Evolutionary conservation across 1,140 invertebrate genomes (phyloP).

Genomic region (Drosophila asahinai): DNA sequence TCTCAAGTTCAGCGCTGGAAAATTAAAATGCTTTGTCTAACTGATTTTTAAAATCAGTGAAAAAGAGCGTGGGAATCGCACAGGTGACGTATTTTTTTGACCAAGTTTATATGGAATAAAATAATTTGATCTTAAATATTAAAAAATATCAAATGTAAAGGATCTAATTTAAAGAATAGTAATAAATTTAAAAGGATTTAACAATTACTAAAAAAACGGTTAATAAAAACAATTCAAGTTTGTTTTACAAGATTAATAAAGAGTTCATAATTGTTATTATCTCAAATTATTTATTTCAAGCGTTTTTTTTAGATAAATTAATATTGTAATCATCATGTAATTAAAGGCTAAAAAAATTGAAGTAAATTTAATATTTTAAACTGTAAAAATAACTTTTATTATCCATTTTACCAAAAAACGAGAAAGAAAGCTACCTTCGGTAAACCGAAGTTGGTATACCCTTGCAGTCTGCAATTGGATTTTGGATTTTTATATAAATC

Average conservation of each 20-base stretch:
- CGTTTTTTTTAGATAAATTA: no score
- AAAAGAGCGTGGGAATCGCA: constrained; percentile 46
- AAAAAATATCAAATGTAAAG: background rate
- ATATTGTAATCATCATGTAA: background rate
- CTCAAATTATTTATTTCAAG: no score
- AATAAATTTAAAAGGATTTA: no score
- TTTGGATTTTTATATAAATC: no score
- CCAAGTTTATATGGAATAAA: background rate
- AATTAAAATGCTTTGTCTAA: constrained; percentile 24
- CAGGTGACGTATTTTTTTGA: background rate
- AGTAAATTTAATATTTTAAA: background rate
- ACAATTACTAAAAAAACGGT: no score
- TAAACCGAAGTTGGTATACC: no score
- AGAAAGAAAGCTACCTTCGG: no score
- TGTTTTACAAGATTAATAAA: background rate
- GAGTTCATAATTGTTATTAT: no score
- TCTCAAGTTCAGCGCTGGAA: constrained; percentile 44
- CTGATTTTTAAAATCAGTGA: constrained; percentile 18
- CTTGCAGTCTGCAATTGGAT: no score
- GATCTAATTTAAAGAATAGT: no score
- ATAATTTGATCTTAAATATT: background rate
- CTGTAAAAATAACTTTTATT: background rate
- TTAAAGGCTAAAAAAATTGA: accelerated
- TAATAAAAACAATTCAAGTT: background rate
- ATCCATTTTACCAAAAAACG: background rate